Evolutionary conservation across 2,888 invertebrate genomes (phyloP).

Genomic region (Drosophila prostipennis): DNA sequence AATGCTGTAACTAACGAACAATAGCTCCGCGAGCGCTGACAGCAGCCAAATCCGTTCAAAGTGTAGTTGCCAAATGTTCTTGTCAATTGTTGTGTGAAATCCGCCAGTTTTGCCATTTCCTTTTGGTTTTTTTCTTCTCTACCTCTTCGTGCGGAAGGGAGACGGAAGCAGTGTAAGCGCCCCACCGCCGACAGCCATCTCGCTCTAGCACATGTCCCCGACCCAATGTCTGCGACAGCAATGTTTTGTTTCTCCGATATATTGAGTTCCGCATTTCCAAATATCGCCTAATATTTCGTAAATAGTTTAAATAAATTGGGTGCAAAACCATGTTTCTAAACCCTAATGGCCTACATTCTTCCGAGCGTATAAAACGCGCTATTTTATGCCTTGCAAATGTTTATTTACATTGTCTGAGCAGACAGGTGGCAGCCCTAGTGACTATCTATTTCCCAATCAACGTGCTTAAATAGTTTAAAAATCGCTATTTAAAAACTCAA

Average conservation of each 20-base stretch:
- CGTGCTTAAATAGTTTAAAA: too few relatives aligned
- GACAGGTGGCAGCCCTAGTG: constrained; percentile 21
- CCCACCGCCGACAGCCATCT: constrained; percentile 48
- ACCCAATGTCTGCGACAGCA: constrained; percentile 65
- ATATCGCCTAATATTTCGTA: not conserved
- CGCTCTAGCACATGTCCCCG: constrained; percentile 64
- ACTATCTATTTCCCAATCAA: too few relatives aligned
- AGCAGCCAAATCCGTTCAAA: constrained; percentile 1
- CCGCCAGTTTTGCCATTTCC: constrained; percentile 60
- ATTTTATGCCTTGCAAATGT: not conserved
- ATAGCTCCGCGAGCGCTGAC: constrained; percentile 1
- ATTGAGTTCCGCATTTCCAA: constrained; percentile 10
- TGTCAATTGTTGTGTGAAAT: constrained; percentile 67
- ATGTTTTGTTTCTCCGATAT: constrained; percentile 13
- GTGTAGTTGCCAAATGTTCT: constrained; percentile 39
- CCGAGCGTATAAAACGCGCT: too few relatives aligned
- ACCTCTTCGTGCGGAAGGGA: constrained; percentile 74
- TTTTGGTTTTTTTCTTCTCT: constrained; percentile 77
- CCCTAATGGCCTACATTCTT: too few relatives aligned
- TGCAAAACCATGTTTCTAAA: too few relatives aligned
- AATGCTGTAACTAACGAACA: constrained; percentile 18
- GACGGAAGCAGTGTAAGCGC: constrained; percentile 45
- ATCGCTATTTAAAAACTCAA: too few relatives aligned
- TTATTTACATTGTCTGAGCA: not conserved
- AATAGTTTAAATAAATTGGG: too few relatives aligned